These are phyloP conservation scores for Drosophila birchii DNA, from an alignment of 2,888 invertebrate genomes.

Conservation along the genomic window DNA sequence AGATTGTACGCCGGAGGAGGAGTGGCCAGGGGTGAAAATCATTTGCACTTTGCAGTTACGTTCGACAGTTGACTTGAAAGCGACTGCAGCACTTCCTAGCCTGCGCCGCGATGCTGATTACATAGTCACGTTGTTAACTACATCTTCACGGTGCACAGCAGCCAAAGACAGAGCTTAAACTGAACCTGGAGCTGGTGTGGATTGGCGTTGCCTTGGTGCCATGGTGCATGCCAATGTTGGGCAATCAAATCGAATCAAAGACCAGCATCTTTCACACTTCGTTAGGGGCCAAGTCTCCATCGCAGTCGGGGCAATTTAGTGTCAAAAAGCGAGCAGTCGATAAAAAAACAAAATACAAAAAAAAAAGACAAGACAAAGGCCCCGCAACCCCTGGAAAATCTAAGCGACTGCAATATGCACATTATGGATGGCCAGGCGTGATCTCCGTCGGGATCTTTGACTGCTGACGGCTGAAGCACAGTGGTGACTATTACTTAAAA, in stretches of 20 bases:
- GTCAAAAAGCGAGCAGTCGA: constrained; percentile 71
- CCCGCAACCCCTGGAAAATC: constrained; percentile 42
- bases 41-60: constrained; percentile 52
- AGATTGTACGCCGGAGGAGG: constrained; percentile 24
- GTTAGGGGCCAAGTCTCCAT: constrained; percentile 65
- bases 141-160: constrained; percentile 74
- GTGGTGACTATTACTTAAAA: background rate
- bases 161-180: background rate
- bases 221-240: constrained; percentile 68
- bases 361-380: constrained; percentile 5
- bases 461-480: constrained; percentile 6
- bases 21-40: constrained; percentile 60
- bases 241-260: constrained; percentile 76
- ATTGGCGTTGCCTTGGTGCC: constrained; percentile 7
- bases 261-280: constrained; percentile 79
- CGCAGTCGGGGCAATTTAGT: constrained; percentile 74
- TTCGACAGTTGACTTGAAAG: constrained; percentile 39
- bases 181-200: constrained; percentile 18
- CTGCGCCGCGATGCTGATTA: constrained; percentile 63
- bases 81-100: constrained; percentile 67
- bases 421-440: constrained; percentile 59
- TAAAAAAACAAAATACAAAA: constrained; percentile 55
- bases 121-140: constrained; percentile 81
- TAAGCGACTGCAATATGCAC: constrained; percentile 71
- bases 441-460: constrained; percentile 42